Evolutionary conservation across 2,113 vertebrate genomes (phyloP).

Genomic region (Cochlearius cochlearius): DNA sequence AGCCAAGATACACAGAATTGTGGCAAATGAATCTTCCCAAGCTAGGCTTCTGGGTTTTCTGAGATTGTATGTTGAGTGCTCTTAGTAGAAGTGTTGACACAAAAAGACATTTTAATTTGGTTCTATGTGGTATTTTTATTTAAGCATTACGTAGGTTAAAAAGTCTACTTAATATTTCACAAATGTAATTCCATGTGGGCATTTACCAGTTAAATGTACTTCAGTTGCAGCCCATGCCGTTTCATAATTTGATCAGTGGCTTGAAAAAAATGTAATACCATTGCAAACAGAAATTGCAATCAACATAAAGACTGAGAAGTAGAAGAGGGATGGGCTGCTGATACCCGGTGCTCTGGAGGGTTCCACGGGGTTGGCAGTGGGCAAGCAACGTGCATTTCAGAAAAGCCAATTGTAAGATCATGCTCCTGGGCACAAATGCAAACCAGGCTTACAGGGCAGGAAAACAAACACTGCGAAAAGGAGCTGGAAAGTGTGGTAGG

Average conservation of each 20-base stretch:
- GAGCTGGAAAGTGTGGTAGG: not conserved
- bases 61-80: not conserved
- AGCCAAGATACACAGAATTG: not conserved
- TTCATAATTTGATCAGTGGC: not conserved
- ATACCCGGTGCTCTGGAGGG: not conserved
- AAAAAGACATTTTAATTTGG: not conserved
- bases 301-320: not conserved
- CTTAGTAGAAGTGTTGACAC: not conserved
- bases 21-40: not conserved
- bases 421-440: not conserved
- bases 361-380: fast-evolving
- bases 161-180: not conserved
- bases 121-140: not conserved
- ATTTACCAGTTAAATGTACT: not conserved
- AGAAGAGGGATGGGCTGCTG: not conserved
- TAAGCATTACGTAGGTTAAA: not conserved
- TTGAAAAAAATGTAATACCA: not conserved
- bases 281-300: not conserved
- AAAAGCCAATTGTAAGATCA: not conserved
- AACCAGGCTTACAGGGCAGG: not conserved
- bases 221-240: not conserved
- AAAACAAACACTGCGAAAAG: not conserved
- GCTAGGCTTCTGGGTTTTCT: not conserved
- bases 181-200: not conserved
- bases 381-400: not conserved